Percentiles rank a stretch among this genome's conserved stretches.
Evolutionary conservation across 2,888 invertebrate genomes (phyloP).

Genomic region (Cataglyphis altisquamis): DNA sequence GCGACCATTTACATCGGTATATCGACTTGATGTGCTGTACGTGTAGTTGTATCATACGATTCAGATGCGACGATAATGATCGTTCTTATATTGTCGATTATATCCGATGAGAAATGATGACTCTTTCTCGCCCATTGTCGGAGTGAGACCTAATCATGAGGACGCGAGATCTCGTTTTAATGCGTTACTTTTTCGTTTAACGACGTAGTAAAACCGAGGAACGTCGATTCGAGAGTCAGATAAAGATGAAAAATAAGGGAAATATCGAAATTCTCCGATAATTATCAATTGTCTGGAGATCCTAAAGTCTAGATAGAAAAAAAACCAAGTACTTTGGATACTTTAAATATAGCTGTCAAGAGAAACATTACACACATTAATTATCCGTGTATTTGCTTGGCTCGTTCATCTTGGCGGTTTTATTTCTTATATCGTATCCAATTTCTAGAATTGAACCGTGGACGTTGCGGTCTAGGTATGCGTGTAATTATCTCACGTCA

Average conservation of each 20-base stretch:
- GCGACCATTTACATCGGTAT: conserved; percentile 72
- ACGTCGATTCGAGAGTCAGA: neutral
- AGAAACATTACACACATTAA: neutral
- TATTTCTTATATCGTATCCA: conserved; percentile 6
- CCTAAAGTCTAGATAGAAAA: conserved; percentile 17
- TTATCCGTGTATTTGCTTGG: neutral
- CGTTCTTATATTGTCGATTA: conserved; percentile 61
- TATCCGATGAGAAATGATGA: conserved; percentile 1
- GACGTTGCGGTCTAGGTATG: conserved; percentile 5
- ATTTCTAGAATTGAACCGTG: conserved; percentile 22
- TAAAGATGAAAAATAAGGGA: neutral
- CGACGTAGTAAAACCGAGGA: neutral
- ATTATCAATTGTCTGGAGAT: neutral
- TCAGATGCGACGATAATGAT: conserved; percentile 72
- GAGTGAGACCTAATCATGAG: neutral
- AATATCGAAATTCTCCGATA: conserved; percentile 17
- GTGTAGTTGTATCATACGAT: conserved; percentile 75
- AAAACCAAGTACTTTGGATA: neutral
- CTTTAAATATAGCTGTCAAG: neutral
- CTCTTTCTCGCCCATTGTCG: conserved; percentile 24
- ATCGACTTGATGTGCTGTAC: conserved; percentile 74
- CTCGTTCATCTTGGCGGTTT: conserved; percentile 8
- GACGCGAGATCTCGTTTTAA: conserved; percentile 79
- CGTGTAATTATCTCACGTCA: conserved; percentile 1
- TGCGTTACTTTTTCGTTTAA: conserved; percentile 61